Percentiles rank a stretch among this genome's conserved stretches.
Evolutionary conservation across 2,113 vertebrate species (phyloP).

Genomic region (Thamnophis sirtalis): DNA sequence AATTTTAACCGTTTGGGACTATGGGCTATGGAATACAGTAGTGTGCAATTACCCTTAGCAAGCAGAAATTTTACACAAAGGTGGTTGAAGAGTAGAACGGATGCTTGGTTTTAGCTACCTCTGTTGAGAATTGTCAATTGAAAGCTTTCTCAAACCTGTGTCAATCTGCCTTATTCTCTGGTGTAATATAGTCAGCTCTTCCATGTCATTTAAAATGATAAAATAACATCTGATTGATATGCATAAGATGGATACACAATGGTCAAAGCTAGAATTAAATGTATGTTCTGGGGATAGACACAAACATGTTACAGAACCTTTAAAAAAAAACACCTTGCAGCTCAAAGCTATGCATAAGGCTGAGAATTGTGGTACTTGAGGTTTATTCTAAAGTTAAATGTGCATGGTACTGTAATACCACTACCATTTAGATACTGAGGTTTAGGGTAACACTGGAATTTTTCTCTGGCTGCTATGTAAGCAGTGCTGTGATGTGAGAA

Average conservation of each 20-base stretch:
- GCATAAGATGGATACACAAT: background rate
- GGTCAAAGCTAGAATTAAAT: conserved; percentile 1
- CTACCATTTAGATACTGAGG: background rate
- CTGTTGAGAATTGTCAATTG: background rate
- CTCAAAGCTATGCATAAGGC: background rate
- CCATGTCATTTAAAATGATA: background rate
- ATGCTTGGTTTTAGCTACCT: background rate
- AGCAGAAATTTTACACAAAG: background rate
- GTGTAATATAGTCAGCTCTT: background rate
- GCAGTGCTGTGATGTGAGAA: conserved; percentile 1
- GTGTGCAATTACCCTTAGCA: background rate
- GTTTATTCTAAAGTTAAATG: background rate
- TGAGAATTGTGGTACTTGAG: background rate
- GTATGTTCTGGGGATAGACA: background rate
- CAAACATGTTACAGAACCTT: background rate
- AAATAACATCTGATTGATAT: background rate
- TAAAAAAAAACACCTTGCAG: background rate
- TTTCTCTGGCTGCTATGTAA: conserved; percentile 1
- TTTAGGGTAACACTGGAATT: background rate
- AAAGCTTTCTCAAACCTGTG: background rate
- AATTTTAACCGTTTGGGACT: background rate
- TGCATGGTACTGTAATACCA: background rate
- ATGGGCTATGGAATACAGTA: background rate
- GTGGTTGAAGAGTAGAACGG: background rate
- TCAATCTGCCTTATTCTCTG: background rate